Percentiles rank a stretch among this genome's conserved stretches.
Conservation (phyloP, 2,888 invertebrate genomes). For the Allophyes oxyacanthae region DNA sequence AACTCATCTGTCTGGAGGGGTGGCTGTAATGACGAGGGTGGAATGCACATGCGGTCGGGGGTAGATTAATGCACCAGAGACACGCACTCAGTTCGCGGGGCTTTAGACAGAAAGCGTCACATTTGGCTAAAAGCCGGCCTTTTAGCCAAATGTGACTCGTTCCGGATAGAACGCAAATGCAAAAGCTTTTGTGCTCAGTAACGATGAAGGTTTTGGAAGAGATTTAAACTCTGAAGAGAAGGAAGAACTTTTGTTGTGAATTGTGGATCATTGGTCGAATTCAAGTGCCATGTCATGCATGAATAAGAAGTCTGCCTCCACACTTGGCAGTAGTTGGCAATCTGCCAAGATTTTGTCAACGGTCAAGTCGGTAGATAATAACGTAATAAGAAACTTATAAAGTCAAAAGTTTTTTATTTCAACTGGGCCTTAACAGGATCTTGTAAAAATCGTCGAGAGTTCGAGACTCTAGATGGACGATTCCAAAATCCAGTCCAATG, state of each 20-base stretch:
- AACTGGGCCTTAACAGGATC: no score
- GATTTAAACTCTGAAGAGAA: neutral
- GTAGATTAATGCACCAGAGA: conserved; percentile 40
- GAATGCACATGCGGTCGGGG: conserved; percentile 39
- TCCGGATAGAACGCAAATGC: conserved; percentile 13
- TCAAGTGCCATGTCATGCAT: no score
- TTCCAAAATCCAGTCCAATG: no score
- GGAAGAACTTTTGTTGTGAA: neutral
- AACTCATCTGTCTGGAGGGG: conserved; percentile 64
- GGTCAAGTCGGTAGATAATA: no score
- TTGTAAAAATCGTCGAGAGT: no score
- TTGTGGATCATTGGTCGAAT: neutral
- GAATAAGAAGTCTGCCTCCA: no score
- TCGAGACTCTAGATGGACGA: no score
- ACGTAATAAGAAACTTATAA: no score
- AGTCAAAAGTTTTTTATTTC: no score
- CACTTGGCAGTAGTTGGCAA: no score
- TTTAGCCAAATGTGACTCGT: conserved; percentile 46
- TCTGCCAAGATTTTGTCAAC: no score
- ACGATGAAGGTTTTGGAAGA: neutral
- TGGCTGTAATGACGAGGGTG: conserved; percentile 56
- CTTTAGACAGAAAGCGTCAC: conserved; percentile 24
- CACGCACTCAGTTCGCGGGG: conserved; percentile 28
- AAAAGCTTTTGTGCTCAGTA: conserved; percentile 10
- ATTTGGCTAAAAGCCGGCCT: conserved; percentile 48